Base-by-base conservation (phyloP, 2,888 invertebrate genomes). In the Heterodera filipjevi region DNA sequence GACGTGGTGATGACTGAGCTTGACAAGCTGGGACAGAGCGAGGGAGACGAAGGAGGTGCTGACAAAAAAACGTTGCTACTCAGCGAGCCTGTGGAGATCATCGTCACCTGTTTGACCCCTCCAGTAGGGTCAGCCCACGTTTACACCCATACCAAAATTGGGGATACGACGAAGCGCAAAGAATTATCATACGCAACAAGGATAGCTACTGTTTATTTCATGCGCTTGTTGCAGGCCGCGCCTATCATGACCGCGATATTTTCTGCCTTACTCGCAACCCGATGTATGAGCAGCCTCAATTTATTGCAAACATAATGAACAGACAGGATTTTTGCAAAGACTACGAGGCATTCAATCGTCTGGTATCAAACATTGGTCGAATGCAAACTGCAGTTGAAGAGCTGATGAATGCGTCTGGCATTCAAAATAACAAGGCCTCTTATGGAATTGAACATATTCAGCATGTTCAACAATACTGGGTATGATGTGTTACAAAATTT, bases 281-380 rank as follows among this genome's bases (percentile, higher is more conserved):
- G 39, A 39, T 10, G 10, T 3, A 49, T 12, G 83, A 82, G 33
- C 66, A 77, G 68, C 14, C 46, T 49, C 12, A 8, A 19, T 49
- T 49, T 30, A 6, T 33, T 30, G 5, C 68, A 68, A 22, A 68
- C 68, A 27, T 19, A 19, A 27, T 33, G 22, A 68, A 68, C 2
- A 49, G 46, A 12, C 6, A 3, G 46, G 46, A 49, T 49, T 49
- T 49, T 49, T 49, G 46, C 46, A 49, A 49, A 49, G 14, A 49
- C 46, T 19, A 49, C 19, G 46, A 49, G 14, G 46, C 46, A 16
- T 19, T 49, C 46, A 49, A 49, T 49, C 46, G 46, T 14, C 19
- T 49, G 19, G 16, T 49, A 49, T 49, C 46, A 49, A 49, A 49
- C 19, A 19, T 2, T 49, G 12, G 16, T 2, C 46, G 46, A 68